Percentiles rank a stretch among this genome's conserved stretches.
Conservation (phyloP, 1,140 invertebrate genomes). For the Ganaspis sp. region DNA sequence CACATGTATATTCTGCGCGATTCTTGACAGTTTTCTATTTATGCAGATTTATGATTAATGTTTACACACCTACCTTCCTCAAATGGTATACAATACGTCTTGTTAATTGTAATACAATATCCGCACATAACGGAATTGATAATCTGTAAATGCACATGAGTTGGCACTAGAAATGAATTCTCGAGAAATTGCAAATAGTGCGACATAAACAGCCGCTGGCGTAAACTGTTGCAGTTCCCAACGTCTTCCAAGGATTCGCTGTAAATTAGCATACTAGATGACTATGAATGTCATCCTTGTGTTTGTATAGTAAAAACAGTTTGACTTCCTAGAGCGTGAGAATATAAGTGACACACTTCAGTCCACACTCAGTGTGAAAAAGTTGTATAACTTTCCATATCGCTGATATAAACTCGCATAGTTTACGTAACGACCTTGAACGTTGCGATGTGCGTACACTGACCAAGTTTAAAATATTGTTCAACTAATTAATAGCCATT, state of each 20-base stretch:
- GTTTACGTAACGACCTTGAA: slow-evolving; percentile 10
- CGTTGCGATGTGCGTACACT: background rate
- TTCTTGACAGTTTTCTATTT: no score
- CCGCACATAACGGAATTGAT: background rate
- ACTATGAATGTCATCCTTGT: slow-evolving; percentile 23
- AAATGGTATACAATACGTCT: background rate
- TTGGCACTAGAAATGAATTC: background rate
- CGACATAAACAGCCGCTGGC: background rate
- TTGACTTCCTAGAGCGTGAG: slow-evolving; percentile 28
- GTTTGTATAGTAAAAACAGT: slow-evolving; percentile 11
- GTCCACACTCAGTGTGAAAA: slow-evolving; percentile 10
- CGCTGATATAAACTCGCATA: background rate
- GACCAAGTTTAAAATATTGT: background rate
- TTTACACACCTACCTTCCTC: background rate
- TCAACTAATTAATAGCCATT: no score
- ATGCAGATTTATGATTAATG: no score
- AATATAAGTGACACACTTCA: slow-evolving; percentile 19
- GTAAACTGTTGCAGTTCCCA: background rate
- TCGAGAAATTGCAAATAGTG: background rate
- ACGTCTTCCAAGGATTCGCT: slow-evolving; percentile 3
- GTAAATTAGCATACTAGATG: background rate
- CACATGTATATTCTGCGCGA: no score
- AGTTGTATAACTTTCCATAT: slow-evolving; percentile 24
- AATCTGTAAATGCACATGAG: background rate
- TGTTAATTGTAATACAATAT: background rate